Evolutionary conservation across 2,888 invertebrate genomes (phyloP), one percentile per base, ranked within the genome.

Genomic region (Agapostemon virescens): DNA sequence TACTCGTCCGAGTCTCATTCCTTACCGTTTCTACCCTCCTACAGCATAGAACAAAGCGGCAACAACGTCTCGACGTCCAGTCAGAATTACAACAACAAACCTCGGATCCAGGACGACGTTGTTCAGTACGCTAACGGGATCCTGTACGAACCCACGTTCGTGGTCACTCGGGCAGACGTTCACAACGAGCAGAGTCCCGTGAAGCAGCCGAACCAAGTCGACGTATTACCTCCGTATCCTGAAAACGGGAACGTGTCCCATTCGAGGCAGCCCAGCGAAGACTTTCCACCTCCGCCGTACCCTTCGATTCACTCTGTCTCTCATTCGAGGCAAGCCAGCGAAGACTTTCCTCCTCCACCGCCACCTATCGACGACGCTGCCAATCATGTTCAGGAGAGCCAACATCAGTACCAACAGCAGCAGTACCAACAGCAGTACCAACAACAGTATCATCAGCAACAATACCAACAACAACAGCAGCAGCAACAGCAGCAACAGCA

Each of bases 301-400:
- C 97, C 97, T 1, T 96, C 96, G 88, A 94, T 96, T 86, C 95
- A 95, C 85, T 97, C 97, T 0, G 95, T 95, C 0, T 95, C 96
- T 74, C 97, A 97, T 92, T 97, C 97, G 2, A 94, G 97, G 68
- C 97, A 97, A 92, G 95, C 97, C 0, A 97, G 97, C 91, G 97
- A 97, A 93, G 97, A 98, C 88, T 97, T 98, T 88, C 97, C 97
- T 68, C 97, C 97, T 7, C 97, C 97, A n/a, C 97, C 97, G 0
- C 96, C 96, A 0, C 96, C 96, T 0, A 94, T 96, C 67, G 96
- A 96, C 84, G 93, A 96, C 82, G 95, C 36, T 9, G 13, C 80
- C 6, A 78, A 23, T 68, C 79, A 82, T 6, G 13, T 63, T 69
- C 83, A 77, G 23, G 84, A 87, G 0, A 69, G 11, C 40, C 81